Evolutionary conservation across 2,888 invertebrate species (phyloP).

Genomic region (Hydrotaea cyrtoneurina): DNA sequence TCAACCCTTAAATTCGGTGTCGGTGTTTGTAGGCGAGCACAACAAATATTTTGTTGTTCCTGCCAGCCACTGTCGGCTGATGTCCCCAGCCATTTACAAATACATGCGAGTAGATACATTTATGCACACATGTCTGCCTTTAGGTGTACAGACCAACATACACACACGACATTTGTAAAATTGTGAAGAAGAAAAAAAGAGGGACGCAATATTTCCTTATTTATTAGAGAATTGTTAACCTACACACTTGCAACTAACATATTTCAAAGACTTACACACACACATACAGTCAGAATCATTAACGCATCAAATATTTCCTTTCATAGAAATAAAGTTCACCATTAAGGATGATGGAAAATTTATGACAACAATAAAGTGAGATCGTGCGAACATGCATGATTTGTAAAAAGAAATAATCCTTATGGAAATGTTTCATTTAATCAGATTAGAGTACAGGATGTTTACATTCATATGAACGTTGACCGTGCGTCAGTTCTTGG

Average conservation of each 20-base stretch:
- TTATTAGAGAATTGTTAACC: constrained; percentile 19
- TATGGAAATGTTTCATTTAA: too few species aligned
- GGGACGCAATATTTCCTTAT: constrained; percentile 29
- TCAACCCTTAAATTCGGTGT: background rate
- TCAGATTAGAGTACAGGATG: too few species aligned
- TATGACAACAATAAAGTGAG: too few species aligned
- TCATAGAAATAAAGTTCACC: background rate
- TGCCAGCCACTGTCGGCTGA: background rate
- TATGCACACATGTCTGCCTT: background rate
- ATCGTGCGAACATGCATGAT: too few species aligned
- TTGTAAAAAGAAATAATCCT: too few species aligned
- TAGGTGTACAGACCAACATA: background rate
- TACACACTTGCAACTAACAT: background rate
- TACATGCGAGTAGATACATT: background rate
- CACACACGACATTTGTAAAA: background rate
- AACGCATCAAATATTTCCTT: background rate
- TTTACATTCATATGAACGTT: too few species aligned
- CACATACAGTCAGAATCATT: background rate
- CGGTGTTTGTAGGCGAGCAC: background rate
- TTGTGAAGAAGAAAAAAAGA: background rate
- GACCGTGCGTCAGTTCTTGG: too few species aligned
- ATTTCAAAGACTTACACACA: constrained; percentile 1
- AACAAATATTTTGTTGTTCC: constrained; percentile 19
- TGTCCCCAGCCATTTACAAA: background rate
- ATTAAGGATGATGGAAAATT: background rate